These are phyloP conservation scores for Homalodisca vitripennis DNA, from an alignment of 1,140 invertebrate species.

Conservation along the genomic window DNA sequence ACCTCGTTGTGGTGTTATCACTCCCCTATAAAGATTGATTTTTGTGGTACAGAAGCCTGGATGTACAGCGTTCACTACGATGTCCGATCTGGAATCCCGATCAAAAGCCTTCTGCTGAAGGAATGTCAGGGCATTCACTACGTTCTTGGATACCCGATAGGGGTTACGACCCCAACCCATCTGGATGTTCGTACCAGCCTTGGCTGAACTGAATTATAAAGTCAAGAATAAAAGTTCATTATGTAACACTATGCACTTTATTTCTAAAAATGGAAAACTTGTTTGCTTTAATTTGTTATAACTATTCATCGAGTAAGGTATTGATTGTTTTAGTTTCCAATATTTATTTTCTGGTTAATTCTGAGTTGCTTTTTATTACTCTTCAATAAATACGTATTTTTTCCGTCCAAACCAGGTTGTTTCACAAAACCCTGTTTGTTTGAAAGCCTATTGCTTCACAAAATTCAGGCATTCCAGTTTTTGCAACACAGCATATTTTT, in stretches of 20 bases:
- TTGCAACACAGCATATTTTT: too few relatives aligned
- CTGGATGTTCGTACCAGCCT: slow-evolving; percentile 11
- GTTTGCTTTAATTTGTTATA: neutral
- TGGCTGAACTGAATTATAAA: slow-evolving; percentile 25
- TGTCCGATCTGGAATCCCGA: slow-evolving; percentile 47
- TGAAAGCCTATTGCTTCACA: too few relatives aligned
- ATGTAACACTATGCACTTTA: neutral
- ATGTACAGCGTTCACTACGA: slow-evolving; percentile 65
- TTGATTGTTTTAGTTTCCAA: neutral
- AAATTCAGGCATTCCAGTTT: too few relatives aligned
- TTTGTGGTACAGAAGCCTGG: slow-evolving; percentile 51
- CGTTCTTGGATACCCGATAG: slow-evolving; percentile 73
- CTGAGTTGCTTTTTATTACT: neutral
- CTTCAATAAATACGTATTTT: neutral
- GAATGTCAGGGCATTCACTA: slow-evolving; percentile 60
- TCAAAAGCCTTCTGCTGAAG: slow-evolving; percentile 63
- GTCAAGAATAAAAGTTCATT: neutral
- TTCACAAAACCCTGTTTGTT: too few relatives aligned
- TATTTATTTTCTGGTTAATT: neutral
- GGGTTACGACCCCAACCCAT: slow-evolving; percentile 62
- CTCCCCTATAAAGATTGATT: neutral
- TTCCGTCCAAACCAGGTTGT: too few relatives aligned
- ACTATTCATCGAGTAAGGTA: neutral
- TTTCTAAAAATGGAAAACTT: neutral
- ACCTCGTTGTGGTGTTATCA: neutral